Evolutionary conservation across 2,888 invertebrate genomes (phyloP), one percentile per base, ranked within the genome.

Genomic region (Pachydiplax longipennis): DNA sequence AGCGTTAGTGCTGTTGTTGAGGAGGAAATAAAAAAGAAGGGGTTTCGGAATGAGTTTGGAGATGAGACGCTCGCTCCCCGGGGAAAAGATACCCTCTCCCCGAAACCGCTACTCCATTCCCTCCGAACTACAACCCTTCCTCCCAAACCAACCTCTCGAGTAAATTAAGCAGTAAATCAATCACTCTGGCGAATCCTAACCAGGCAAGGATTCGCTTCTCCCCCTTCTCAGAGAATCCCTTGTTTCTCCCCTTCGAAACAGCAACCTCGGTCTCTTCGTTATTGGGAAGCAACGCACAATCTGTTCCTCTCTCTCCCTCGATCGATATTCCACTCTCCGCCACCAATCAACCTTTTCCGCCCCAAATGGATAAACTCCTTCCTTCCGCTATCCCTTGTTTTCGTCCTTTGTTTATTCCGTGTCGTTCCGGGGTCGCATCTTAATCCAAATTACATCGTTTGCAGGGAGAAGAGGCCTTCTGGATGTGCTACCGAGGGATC

Each of bases 91-190:
- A 48, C 83, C 31, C 25, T 22, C 61, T 12, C 61, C 37, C 87
- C 73, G 73, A 25, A 73, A 73, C 40, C 61, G 15, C 61, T 58
- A n/a, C 22, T 61, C 37, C 87, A 6, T 37, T 18, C 87, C 61
- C 87, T 37, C 87, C 61, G 22, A 18, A 13, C 83, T 61, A 8
- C 83, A 53, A 4, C 58, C n/a, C 22, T 31, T 31, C 61, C 37
- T 61, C 58, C 35, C 87, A 83, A 83, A 61, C 83, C 53, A 37
- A 65, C 87, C 87, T 65, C 87, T 87, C 87, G 87, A 87, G 87
- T 87, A 87, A 87, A 87, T 87, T 87, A 87, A 61, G 87, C 87
- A 87, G 87, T 87, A 87, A 87, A 87, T 87, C 87, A 87, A 87
- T 87, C 87, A 87, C 87, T 87, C 37, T 35, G 61, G 37, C 61